Evolutionary conservation across 2,888 invertebrate species (phyloP).

Genomic region (Cetonia aurata): DNA sequence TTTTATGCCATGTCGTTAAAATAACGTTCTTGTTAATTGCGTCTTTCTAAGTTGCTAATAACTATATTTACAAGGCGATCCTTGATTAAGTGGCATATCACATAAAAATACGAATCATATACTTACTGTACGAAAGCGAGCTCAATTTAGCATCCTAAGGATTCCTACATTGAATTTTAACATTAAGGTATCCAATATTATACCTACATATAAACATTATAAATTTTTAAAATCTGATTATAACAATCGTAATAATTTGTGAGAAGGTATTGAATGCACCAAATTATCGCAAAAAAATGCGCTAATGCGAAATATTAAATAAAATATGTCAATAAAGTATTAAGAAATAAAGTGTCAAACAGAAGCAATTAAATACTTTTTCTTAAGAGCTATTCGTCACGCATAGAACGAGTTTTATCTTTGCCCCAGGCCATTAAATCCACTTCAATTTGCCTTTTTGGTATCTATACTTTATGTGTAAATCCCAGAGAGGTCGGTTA

Average conservation of each 20-base stretch:
- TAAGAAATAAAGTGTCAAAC: no score
- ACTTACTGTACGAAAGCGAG: not conserved
- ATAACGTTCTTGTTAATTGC: slow-evolving; percentile 1
- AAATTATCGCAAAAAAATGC: no score
- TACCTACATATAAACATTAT: no score
- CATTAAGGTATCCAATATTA: not conserved
- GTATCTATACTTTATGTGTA: not conserved
- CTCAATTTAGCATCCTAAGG: not conserved
- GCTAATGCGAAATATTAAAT: no score
- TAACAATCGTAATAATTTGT: no score
- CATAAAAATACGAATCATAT: not conserved
- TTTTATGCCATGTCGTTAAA: slow-evolving; percentile 1
- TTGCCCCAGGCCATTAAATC: not conserved
- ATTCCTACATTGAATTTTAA: not conserved
- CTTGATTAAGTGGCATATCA: not conserved
- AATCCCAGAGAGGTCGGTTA: not conserved
- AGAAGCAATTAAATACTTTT: no score
- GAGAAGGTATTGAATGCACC: no score
- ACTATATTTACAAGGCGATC: not conserved
- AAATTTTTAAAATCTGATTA: no score
- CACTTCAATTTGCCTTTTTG: not conserved
- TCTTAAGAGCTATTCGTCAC: no score
- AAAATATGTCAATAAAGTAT: no score
- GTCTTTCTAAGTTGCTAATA: not conserved
- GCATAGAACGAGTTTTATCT: no score